Evolutionary conservation across 2,797 vertebrate genomes (phyloP), one percentile per base, ranked within the genome.

Genomic region (Acanthopagrus latus): DNA sequence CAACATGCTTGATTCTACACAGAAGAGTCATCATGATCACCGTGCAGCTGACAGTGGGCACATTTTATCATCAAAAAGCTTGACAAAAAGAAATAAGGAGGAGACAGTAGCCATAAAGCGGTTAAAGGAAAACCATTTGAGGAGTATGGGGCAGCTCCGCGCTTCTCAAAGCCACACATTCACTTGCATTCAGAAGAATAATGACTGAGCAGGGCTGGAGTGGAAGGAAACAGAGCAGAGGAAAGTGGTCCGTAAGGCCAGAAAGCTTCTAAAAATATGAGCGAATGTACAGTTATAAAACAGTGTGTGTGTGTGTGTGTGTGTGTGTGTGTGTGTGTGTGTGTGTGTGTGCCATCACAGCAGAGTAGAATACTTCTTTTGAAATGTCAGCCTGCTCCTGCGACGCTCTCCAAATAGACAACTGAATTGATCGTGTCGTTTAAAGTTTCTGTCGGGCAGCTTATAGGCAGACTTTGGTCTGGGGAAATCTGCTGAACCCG

Each of bases 341-440:
- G 29, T 38, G 29, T 23, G 48, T 3, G 51, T 20, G 38, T 21
- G 25, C 23, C 38, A 38, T 38, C 38, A 38, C 38, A 10, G 3
- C 11, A 68, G 29, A 44, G n/a, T 20, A 50, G 11, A 48, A 47
- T 46, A 51, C 56, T 55, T 46, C 46, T 64, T 75, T 81, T 62
- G 21, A 70, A 71, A 33, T 56, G 55, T 50, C 68, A 69, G 54
- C 48, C 1, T 47, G 56, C 27, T 27, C 1, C 47, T 47, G 50
- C 16, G 56, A 67, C 67, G 7, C n/a, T 62, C 44, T 64, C 41
- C 8, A 47, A 56, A 38, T 52, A 55, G 60, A 70, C 55, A 27
- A 47, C 50, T 69, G 41, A 68, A 69, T 76, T 54, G 62, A 68
- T 38, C 43, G 76, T 43, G n/a, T 75, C n/a, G 69, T 23, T 64